These are phyloP conservation scores for Petrocephalus sullivani DNA, from an alignment of 2,797 vertebrate species.

Conservation along the genomic window DNA sequence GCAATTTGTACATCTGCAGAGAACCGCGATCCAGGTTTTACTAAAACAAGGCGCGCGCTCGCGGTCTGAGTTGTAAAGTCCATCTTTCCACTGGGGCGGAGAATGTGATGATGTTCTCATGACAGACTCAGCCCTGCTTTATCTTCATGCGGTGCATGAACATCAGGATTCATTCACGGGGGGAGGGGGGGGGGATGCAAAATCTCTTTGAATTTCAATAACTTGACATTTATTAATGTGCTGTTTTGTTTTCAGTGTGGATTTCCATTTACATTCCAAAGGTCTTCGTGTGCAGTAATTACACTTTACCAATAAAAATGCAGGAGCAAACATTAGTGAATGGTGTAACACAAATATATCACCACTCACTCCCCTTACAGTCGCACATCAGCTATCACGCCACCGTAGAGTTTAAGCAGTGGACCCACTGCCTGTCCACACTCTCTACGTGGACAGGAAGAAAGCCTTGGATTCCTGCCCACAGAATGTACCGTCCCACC, in stretches of 20 bases:
- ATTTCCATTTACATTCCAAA: not conserved
- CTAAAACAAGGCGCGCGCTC: not conserved
- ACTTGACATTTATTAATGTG: constrained; percentile 38
- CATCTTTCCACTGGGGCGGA: not conserved
- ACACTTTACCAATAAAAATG: constrained; percentile 4
- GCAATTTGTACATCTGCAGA: not conserved
- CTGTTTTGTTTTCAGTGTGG: constrained; percentile 30
- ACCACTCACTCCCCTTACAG: not conserved
- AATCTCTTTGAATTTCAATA: constrained; percentile 37
- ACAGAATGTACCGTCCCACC: not conserved
- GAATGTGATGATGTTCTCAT: not conserved
- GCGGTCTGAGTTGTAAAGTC: not conserved
- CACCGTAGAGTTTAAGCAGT: not conserved
- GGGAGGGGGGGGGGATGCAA: constrained; percentile 31
- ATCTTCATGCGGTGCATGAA: not conserved
- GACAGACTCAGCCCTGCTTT: not conserved
- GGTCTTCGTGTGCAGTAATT: not conserved
- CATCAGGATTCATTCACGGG: not conserved
- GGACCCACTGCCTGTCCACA: not conserved
- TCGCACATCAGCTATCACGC: not conserved
- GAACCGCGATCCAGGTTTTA: not conserved
- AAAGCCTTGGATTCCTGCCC: not conserved
- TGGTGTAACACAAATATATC: not conserved
- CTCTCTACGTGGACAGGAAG: not conserved
- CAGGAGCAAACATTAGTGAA: not conserved